Evolutionary conservation across 2,888 invertebrate species (phyloP).

Genomic region (Leptinotarsa tumamoca): DNA sequence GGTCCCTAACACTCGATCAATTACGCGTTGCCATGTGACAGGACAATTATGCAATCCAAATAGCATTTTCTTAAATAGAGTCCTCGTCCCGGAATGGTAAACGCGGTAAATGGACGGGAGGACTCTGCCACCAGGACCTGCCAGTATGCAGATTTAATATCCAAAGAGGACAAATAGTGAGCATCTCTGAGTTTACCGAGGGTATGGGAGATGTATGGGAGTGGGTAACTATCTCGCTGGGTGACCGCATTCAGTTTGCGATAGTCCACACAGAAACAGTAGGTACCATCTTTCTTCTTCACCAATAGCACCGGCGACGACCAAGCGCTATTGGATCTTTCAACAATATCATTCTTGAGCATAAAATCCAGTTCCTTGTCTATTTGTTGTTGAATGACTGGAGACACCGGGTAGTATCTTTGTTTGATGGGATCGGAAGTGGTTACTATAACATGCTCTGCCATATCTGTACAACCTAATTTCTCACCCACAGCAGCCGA

Average conservation of each 20-base stretch:
- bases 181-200: too few species aligned
- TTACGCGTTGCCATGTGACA: neutral
- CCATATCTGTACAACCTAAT: slow-evolving; percentile 2
- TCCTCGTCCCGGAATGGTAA: neutral
- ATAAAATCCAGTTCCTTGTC: slow-evolving; percentile 1
- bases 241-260: too few species aligned
- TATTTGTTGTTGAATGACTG: neutral
- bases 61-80: too few species aligned
- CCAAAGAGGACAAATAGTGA: too few species aligned
- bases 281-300: neutral
- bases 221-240: too few species aligned
- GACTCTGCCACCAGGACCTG: neutral
- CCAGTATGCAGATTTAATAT: too few species aligned
- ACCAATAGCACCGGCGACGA: neutral
- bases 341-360: slow-evolving; percentile 7
- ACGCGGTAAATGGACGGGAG: slow-evolving; percentile 18
- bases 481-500: slow-evolving; percentile 3
- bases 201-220: too few species aligned
- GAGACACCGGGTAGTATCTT: slow-evolving; percentile 6
- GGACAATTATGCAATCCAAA: too few species aligned
- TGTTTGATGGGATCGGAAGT: neutral
- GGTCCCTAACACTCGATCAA: neutral
- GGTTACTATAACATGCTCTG: slow-evolving; percentile 14
- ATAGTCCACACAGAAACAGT: too few species aligned
- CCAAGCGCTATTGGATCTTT: slow-evolving; percentile 7